A percentile compares a stretch with the other conserved stretches of the same genome.
Evolutionary conservation across 1,140 invertebrate species (phyloP).

Genomic region (Babylonia areolata): DNA sequence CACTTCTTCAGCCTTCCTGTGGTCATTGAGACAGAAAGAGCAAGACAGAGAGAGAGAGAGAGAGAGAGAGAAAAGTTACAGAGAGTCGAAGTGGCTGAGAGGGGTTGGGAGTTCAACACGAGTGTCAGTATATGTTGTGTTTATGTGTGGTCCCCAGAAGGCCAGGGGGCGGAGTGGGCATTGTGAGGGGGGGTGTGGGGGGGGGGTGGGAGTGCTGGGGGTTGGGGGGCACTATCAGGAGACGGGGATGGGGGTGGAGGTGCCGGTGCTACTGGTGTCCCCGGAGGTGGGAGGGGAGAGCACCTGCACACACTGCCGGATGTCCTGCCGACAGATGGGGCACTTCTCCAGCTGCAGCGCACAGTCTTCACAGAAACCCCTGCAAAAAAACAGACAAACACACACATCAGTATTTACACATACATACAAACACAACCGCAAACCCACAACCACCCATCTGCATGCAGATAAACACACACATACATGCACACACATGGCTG

Average conservation of each 20-base stretch:
- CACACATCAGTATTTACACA: not conserved
- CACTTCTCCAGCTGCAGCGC: conserved; percentile 87
- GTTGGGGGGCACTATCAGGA: not conserved
- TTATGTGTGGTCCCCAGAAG: not conserved
- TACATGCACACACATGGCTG: not conserved
- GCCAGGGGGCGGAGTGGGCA: not conserved
- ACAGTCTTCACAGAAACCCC: conserved; percentile 90
- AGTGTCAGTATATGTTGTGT: not conserved
- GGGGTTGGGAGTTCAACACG: not conserved
- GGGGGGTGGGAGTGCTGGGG: too few relatives aligned
- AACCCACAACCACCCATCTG: not conserved
- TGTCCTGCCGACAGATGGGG: conserved; percentile 89
- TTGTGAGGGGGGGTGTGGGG: too few relatives aligned
- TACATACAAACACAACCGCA: not conserved
- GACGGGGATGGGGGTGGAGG: not conserved
- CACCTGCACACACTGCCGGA: conserved; percentile 68
- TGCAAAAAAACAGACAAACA: conserved; percentile 69
- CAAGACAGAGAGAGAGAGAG: too few relatives aligned
- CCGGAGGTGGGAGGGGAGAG: not conserved
- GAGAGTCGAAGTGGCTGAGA: not conserved
- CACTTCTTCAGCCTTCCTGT: too few relatives aligned
- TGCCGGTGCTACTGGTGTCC: conserved; percentile 1
- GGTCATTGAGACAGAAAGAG: too few relatives aligned
- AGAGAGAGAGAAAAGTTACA: not conserved
- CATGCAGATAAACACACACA: not conserved